Conservation (phyloP, 2,113 vertebrate species). For the Harpagus bidentatus region DNA sequence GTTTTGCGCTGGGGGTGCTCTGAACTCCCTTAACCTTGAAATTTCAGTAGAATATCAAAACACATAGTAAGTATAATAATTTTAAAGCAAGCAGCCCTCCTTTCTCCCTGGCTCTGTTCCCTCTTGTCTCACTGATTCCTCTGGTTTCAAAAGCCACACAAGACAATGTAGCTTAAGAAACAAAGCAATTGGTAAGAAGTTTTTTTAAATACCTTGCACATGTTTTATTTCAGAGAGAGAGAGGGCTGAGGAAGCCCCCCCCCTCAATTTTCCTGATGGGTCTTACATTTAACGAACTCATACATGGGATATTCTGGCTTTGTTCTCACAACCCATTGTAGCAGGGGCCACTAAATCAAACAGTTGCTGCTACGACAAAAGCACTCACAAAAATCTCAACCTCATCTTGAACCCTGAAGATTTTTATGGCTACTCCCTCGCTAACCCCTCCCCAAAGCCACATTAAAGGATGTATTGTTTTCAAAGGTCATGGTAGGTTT, state of each 20-base stretch:
- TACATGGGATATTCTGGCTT: slow-evolving; percentile 61
- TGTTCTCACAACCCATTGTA: slow-evolving; percentile 71
- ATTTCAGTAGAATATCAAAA: neutral
- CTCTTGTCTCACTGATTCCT: neutral
- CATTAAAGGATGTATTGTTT: slow-evolving; percentile 92
- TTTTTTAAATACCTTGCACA: neutral
- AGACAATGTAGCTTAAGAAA: neutral
- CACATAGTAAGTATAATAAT: neutral
- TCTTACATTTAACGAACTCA: slow-evolving; percentile 29
- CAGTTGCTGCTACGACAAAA: slow-evolving; percentile 76
- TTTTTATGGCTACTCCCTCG: slow-evolving; percentile 74
- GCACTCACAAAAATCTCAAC: slow-evolving; percentile 74
- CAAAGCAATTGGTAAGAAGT: neutral
- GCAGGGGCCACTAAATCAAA: slow-evolving; percentile 77
- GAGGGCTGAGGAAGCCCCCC: neutral
- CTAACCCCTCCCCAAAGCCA: slow-evolving; percentile 74
- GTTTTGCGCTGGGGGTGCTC: neutral
- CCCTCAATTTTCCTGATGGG: neutral
- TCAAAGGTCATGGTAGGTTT: slow-evolving; percentile 86
- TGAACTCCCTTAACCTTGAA: slow-evolving; percentile 17
- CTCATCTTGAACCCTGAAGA: slow-evolving; percentile 88
- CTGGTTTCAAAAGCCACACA: neutral
- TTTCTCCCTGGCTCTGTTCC: neutral
- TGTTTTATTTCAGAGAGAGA: neutral
- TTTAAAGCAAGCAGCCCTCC: neutral